A percentile compares a stretch with the other conserved stretches of the same genome.
Evolutionary conservation across 2,888 invertebrate genomes (phyloP).

Genomic region (Adineta ricciae): DNA sequence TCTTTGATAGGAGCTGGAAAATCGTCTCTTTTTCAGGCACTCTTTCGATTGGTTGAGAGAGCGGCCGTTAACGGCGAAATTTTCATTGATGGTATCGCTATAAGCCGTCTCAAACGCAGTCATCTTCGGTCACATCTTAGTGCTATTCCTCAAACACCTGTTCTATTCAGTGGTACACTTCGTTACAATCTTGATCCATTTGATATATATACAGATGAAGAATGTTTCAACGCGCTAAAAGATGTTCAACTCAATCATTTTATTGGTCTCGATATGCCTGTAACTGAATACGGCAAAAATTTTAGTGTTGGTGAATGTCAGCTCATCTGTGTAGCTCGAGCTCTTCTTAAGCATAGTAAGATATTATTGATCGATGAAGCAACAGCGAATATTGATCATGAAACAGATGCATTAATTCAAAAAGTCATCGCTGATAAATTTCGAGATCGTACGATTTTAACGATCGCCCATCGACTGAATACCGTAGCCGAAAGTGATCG

Average conservation of each 20-base stretch:
- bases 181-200: slow-evolving; percentile 47
- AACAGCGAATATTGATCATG: slow-evolving; percentile 48
- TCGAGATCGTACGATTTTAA: slow-evolving; percentile 34
- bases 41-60: slow-evolving; percentile 70
- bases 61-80: slow-evolving; percentile 60
- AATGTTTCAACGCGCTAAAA: slow-evolving; percentile 43
- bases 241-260: slow-evolving; percentile 42
- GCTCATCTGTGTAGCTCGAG: slow-evolving; percentile 47
- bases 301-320: slow-evolving; percentile 47
- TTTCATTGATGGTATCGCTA: slow-evolving; percentile 64
- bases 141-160: slow-evolving; percentile 65
- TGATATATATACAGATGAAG: slow-evolving; percentile 40
- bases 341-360: slow-evolving; percentile 43
- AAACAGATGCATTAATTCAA: slow-evolving; percentile 34
- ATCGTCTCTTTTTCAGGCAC: slow-evolving; percentile 63
- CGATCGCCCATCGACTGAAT: slow-evolving; percentile 35
- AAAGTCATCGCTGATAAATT: slow-evolving; percentile 33
- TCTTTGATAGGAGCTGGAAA: slow-evolving; percentile 49
- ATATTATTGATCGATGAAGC: slow-evolving; percentile 41
- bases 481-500: slow-evolving; percentile 81
- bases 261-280: slow-evolving; percentile 40
- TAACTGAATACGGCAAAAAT: slow-evolving; percentile 45
- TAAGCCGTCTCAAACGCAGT: slow-evolving; percentile 59
- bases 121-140: slow-evolving; percentile 70
- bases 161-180: slow-evolving; percentile 45